phyloP scores from a whole-genome alignment of 2,888 invertebrate genomes.

The Euzetes globulus region DNA sequence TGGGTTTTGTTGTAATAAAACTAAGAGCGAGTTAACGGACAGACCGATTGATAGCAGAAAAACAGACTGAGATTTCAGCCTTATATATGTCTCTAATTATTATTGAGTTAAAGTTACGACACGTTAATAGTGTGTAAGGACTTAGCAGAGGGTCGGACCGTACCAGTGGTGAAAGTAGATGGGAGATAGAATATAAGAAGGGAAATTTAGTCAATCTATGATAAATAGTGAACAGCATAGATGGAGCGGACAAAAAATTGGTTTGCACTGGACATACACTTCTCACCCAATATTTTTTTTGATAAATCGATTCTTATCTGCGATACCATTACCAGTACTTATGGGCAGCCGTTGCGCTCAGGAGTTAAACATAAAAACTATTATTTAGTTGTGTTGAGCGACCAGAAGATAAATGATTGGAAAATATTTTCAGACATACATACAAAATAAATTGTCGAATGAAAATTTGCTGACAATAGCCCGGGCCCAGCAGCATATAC shows the following conservation, averaged over 20 bases:
- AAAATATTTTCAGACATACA: conserved; percentile 16
- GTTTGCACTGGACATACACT: not conserved
- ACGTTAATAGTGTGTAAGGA: not conserved
- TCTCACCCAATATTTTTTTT: not conserved
- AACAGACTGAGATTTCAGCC: not conserved
- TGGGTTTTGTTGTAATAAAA: not conserved
- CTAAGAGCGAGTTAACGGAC: not conserved
- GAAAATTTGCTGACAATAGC: conserved; percentile 4
- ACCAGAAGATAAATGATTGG: not conserved
- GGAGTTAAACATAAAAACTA: conserved; percentile 2
- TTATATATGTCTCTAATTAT: conserved; percentile 15
- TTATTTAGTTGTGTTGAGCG: conserved; percentile 14
- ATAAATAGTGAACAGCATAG: not conserved
- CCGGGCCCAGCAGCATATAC: not conserved
- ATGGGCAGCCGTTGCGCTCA: not conserved
- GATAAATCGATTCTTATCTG: conserved; percentile 24
- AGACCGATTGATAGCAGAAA: not conserved
- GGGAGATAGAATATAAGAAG: not conserved
- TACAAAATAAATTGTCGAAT: not conserved
- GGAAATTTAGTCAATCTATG: not conserved
- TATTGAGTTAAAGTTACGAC: conserved; percentile 7
- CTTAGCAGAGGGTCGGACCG: not conserved
- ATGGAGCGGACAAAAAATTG: not conserved
- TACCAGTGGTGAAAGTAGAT: not conserved
- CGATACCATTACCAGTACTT: conserved; percentile 1